Evolutionary conservation across 1,140 invertebrate species (phyloP), one percentile per base, ranked within the genome.

Genomic region (Diprion similis): DNA sequence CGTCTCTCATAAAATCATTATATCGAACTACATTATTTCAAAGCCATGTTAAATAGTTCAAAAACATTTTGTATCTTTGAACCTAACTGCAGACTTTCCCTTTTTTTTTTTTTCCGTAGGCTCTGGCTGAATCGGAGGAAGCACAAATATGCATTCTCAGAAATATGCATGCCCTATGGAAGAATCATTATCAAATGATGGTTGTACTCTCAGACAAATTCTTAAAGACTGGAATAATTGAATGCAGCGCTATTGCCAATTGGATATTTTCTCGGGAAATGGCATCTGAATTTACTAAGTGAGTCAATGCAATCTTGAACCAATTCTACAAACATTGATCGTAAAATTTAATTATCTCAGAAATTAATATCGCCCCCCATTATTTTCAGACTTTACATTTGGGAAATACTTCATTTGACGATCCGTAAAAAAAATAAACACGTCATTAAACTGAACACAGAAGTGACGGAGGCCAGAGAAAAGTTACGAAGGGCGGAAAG

Each of bases 211-310:
- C 98, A 7, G 98, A 99, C 86, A 99, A 99, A 89, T 93, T 99
- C 89, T 89, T 99, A 6, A 99, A 99, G 89, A 98, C 97, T 51
- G 96, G 99, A 85, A 96, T 99, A 66, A 94, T 99, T 15, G 97
- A 99, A 82, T 98, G 97, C 83, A 96, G 96, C 74, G 95, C 97
- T 10, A 97, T 99, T 11, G 97, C 97, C 45, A 99, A 98, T 80
- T 99, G 98, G 98, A 94, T 99, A 72, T 99, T 99, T 89, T 98
- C 97, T 6, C 96, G 96, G 88, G 97, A 99, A 84, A 99, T 99
- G 97, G 91, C 91, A 24, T 86, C 91, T 10, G 96, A 98, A 85
- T 99, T 99, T 85, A 98, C 97, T 0, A 97, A 96, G 92, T 94
- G 85, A 82, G 81, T 85, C 46, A 65, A 73, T 47, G 47, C 71